Percentiles rank a stretch among this genome's conserved stretches.
These are phyloP conservation scores for Hippoglossus stenolepis DNA, from an alignment of 2,113 vertebrate genomes.

Conservation along the genomic window DNA sequence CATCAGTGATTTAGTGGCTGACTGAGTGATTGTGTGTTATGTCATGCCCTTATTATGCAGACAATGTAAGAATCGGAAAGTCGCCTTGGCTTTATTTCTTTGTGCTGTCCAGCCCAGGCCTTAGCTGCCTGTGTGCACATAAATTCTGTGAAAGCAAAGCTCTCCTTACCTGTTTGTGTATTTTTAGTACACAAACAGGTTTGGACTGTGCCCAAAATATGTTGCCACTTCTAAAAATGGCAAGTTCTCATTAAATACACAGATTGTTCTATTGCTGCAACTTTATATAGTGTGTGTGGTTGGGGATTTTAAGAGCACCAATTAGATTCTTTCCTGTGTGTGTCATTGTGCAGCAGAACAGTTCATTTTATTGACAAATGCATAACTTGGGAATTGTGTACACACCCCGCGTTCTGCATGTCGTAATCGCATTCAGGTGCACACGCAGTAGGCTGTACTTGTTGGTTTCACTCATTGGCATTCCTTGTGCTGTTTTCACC, in stretches of 20 bases:
- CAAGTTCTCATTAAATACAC: not conserved
- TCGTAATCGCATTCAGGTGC: not conserved
- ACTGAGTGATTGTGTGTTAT: conserved; percentile 30
- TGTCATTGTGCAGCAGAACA: too few species aligned
- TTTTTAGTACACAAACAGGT: not conserved
- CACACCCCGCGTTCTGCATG: not conserved
- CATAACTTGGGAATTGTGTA: not conserved
- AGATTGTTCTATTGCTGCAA: not conserved
- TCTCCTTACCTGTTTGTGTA: not conserved
- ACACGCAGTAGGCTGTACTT: conserved; percentile 40
- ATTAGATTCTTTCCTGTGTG: too few species aligned
- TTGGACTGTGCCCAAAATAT: not conserved
- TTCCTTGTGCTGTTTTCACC: conserved; percentile 64
- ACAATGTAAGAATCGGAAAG: conserved; percentile 26
- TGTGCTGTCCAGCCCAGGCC: not conserved
- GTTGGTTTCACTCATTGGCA: conserved; percentile 65
- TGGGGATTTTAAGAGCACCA: not conserved
- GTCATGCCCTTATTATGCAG: conserved; percentile 31
- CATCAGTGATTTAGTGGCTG: conserved; percentile 35
- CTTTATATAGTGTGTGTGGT: not conserved
- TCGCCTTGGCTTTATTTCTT: conserved; percentile 9
- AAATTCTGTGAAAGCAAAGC: not conserved
- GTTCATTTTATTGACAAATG: not conserved
- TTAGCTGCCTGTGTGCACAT: not conserved
- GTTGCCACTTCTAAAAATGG: not conserved